A percentile compares a stretch with the other conserved stretches of the same genome.
phyloP scores from a whole-genome alignment of 1,140 invertebrate genomes.

The Formica exsecta region DNA sequence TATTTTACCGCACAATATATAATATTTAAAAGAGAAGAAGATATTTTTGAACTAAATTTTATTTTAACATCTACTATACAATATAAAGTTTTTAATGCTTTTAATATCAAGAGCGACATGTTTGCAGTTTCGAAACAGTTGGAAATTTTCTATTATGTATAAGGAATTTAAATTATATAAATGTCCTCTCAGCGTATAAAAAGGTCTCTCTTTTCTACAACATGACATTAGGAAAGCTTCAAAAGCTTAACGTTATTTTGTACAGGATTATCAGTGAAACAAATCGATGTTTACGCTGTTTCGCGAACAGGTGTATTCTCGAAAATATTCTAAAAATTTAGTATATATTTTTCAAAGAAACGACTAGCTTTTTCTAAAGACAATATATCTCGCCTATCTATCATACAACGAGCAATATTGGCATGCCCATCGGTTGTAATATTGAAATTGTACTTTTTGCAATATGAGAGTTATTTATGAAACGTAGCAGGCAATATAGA shows the following conservation, averaged over 20 bases:
- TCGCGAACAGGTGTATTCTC: neutral
- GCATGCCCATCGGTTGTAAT: conserved; percentile 84
- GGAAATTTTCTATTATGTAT: neutral
- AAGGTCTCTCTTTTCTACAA: neutral
- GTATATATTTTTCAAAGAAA: conserved; percentile 84
- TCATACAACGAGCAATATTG: conserved; percentile 85
- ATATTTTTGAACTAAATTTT: neutral
- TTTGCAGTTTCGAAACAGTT: neutral
- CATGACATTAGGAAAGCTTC: neutral
- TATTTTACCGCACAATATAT: neutral
- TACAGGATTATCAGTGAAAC: neutral
- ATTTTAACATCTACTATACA: neutral
- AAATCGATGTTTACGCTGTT: neutral
- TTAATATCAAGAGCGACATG: neutral
- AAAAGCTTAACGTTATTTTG: neutral
- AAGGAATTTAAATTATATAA: neutral
- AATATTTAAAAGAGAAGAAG: neutral
- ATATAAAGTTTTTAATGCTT: neutral
- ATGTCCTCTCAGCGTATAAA: neutral
- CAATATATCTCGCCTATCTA: conserved; percentile 86
- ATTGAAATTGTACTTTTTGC: conserved; percentile 85
- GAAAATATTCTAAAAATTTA: conserved; percentile 64
- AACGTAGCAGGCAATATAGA: conserved; percentile 82
- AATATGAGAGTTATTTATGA: conserved; percentile 85
- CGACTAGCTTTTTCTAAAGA: conserved; percentile 86